These are phyloP conservation scores for Hyperoplus lanceolatus DNA, from an alignment of 2,797 vertebrate species.

Conservation along the genomic window DNA sequence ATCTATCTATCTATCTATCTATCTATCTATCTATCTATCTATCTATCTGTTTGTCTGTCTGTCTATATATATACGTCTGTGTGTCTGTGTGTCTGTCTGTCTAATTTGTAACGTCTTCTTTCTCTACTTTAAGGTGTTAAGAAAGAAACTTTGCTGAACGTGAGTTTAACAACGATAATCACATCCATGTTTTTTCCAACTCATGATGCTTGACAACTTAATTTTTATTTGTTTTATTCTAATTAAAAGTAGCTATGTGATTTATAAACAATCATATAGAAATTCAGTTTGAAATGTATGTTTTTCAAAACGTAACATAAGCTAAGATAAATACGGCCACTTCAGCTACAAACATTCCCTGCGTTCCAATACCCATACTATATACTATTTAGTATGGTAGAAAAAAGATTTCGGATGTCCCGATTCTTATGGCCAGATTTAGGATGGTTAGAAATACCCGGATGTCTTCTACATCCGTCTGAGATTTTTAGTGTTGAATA, in stretches of 20 bases:
- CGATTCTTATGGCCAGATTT: no score
- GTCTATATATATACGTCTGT: background rate
- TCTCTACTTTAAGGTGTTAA: constrained; percentile 84
- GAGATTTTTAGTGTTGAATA: no score
- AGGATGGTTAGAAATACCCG: no score
- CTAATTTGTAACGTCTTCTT: background rate
- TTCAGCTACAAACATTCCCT: background rate
- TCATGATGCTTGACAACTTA: fast-evolving
- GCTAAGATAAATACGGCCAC: background rate
- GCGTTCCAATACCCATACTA: no score
- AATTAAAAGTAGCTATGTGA: background rate
- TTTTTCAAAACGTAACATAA: background rate
- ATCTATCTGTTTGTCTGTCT: constrained; percentile 12
- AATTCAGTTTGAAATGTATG: background rate
- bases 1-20: constrained; percentile 6
- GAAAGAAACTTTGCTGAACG: constrained; percentile 81
- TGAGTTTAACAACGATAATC: constrained; percentile 54
- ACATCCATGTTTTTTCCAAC: background rate
- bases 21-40: background rate
- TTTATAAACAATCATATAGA: no score
- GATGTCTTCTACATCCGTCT: no score
- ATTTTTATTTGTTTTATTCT: background rate
- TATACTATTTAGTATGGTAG: no score
- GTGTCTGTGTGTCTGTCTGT: background rate
- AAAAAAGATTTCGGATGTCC: no score